Conservation (phyloP, 2,797 vertebrate genomes). For the Tragelaphus eurycerus region DNA sequence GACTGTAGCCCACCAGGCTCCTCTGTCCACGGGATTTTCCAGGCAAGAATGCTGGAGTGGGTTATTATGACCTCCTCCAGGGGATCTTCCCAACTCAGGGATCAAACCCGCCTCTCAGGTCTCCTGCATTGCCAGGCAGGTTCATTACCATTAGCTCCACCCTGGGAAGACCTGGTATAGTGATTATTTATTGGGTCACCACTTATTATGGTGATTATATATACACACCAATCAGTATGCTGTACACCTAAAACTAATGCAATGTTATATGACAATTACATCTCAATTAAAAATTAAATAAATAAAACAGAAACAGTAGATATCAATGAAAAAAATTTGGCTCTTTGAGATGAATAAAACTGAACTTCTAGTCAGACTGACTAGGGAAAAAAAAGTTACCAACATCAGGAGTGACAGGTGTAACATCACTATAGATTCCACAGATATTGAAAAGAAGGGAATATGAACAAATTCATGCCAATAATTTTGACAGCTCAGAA, state of each 20-base stretch:
- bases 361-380: neutral
- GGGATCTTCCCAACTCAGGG: neutral
- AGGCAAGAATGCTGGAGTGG: neutral
- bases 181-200: neutral
- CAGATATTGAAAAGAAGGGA: neutral
- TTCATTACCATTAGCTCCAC: neutral
- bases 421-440: neutral
- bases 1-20: neutral
- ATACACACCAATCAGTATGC: neutral
- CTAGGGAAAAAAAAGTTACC: neutral
- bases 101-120: neutral
- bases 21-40: neutral
- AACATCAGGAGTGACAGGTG: neutral
- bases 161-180: neutral
- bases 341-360: neutral
- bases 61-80: neutral
- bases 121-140: neutral
- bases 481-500: neutral
- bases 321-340: constrained; percentile 16
- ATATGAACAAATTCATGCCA: neutral
- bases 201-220: neutral
- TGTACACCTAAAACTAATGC: neutral
- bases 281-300: neutral
- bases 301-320: neutral
- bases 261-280: neutral